Evolutionary conservation across 1,140 invertebrate genomes (phyloP), one percentile per base, ranked within the genome.

Genomic region (Drosophila nigrodunni): DNA sequence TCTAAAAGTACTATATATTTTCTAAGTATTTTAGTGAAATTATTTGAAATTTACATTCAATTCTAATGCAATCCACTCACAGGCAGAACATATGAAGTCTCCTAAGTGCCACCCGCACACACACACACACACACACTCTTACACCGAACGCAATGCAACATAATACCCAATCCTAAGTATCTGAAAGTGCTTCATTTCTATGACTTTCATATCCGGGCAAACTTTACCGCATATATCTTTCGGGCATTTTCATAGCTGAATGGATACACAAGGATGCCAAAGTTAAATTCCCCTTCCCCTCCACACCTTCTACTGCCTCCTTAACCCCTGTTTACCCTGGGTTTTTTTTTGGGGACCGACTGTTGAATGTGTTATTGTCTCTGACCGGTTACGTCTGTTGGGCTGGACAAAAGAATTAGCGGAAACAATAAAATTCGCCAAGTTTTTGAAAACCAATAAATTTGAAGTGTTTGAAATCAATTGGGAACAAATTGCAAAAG

Each of bases 341-440:
- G 4, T n/a, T 41, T 11, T 41, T 35, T 37, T 37, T 59, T 11
- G 18, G 54, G 52, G 47, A 39, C 57, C 30, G 71, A 69, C 65
- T 74, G 65, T 74, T 74, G 65, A 74, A 74, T 74, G 72, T 55
- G 47, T n/a, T 43, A 58, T 57, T 70, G 50, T 57, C 57, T 62
- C 41, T 52, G 59, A 57, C 55, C 46, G 66, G 65, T 61, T 41
- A 35, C 57, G 46, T 64, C 59, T 44, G 69, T 44, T 18, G 46
- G 43, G n/a, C 74, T 89, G 85, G 85, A 85, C 85, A 89, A 89
- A 85, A 67, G 80, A 89, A 89, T 89, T 89, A 89, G 75, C 80
- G 85, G 85, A 89, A 89, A 89, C 85, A 89, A 89, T 89, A 89
- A 89, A 89, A 76, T 89, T 78, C 68, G 59, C n/a, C 85, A 89